Percentiles rank a stretch among this genome's conserved stretches.
These are phyloP conservation scores for Melieria picta DNA, from an alignment of 2,888 invertebrate species.

Conservation along the genomic window DNA sequence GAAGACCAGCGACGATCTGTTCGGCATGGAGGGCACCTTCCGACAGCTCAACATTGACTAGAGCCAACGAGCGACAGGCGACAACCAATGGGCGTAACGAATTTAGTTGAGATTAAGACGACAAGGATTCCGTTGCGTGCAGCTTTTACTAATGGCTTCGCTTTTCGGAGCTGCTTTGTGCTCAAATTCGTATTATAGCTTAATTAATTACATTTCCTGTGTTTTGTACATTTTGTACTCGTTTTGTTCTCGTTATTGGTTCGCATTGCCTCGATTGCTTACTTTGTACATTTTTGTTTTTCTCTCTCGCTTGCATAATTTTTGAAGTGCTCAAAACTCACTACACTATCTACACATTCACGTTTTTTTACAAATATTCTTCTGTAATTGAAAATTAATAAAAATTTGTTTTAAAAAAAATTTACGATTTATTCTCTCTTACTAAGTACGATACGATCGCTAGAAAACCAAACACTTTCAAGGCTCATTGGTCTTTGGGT, in stretches of 20 bases:
- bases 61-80: neutral
- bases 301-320: conserved; percentile 5
- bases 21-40: conserved; percentile 91
- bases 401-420: too few relatives aligned
- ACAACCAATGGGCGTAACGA: neutral
- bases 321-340: conserved; percentile 2
- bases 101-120: conserved; percentile 23
- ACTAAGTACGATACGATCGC: too few relatives aligned
- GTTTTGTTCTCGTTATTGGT: conserved; percentile 17
- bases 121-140: conserved; percentile 9
- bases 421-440: too few relatives aligned
- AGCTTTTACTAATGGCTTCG: conserved; percentile 13
- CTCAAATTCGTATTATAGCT: conserved; percentile 42
- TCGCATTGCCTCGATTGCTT: conserved; percentile 21
- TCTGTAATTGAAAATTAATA: too few relatives aligned
- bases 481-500: too few relatives aligned
- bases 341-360: neutral
- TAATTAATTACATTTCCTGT: conserved; percentile 34
- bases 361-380: neutral
- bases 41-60: conserved; percentile 85
- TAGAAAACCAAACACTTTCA: too few relatives aligned
- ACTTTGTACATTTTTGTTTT: conserved; percentile 14
- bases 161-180: conserved; percentile 20
- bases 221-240: conserved; percentile 10
- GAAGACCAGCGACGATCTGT: conserved; percentile 85